Percentiles rank a stretch among this genome's conserved stretches.
Evolutionary conservation across 1,140 invertebrate species (phyloP).

Genomic region (Orchesella cincta): DNA sequence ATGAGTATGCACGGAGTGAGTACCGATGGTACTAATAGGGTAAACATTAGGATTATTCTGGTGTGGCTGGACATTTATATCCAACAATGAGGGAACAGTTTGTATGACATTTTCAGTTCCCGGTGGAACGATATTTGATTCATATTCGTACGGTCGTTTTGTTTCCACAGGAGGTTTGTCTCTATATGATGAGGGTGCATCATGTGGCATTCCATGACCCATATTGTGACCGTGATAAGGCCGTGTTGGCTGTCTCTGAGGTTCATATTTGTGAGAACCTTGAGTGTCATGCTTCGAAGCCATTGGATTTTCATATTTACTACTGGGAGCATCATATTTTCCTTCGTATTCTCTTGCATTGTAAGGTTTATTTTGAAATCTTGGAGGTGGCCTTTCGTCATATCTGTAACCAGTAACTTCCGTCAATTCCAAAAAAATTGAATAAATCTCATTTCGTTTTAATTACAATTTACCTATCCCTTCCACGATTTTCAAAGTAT

Average conservation of each 20-base stretch:
- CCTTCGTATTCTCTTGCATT: neutral
- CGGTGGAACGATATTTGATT: slow-evolving; percentile 31
- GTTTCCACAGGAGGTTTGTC: neutral
- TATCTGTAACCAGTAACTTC: neutral
- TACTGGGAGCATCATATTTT: neutral
- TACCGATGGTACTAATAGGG: neutral
- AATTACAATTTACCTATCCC: neutral
- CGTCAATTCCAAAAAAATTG: too few species aligned
- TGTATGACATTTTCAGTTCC: slow-evolving; percentile 22
- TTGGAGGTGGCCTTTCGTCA: neutral
- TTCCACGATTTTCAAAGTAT: slow-evolving; percentile 34
- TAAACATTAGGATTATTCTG: neutral
- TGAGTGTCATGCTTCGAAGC: neutral
- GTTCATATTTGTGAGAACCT: neutral
- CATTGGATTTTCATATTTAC: neutral
- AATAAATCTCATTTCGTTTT: too few species aligned
- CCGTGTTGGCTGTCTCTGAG: neutral
- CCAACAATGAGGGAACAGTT: slow-evolving; percentile 41
- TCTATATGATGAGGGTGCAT: neutral
- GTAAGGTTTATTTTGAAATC: neutral
- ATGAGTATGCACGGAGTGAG: slow-evolving; percentile 25
- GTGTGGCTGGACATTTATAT: slow-evolving; percentile 38
- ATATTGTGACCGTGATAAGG: neutral
- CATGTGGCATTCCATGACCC: neutral
- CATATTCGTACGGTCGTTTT: slow-evolving; percentile 26